Evolutionary conservation across 1,140 invertebrate species (phyloP).

Genomic region (Nautilus pompilius): DNA sequence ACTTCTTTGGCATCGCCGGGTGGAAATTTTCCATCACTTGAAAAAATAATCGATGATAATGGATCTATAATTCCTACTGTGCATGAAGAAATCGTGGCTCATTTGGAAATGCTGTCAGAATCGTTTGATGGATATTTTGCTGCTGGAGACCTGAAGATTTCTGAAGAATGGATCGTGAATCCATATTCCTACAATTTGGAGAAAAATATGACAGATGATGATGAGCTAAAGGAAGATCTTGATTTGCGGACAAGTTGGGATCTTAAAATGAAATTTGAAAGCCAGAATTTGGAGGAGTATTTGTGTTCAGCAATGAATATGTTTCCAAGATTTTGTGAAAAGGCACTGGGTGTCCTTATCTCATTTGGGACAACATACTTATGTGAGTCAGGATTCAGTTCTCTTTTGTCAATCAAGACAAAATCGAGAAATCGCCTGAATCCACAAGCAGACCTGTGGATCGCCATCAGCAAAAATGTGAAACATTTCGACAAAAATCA

Average conservation of each 20-base stretch:
- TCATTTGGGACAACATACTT: neutral
- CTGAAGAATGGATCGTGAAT: neutral
- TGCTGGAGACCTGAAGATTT: neutral
- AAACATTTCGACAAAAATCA: too few species aligned
- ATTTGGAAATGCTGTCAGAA: neutral
- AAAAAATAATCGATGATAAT: neutral
- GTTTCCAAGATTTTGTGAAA: neutral
- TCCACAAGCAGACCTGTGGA: too few species aligned
- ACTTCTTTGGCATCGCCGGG: neutral
- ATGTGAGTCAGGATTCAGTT: neutral
- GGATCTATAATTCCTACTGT: neutral
- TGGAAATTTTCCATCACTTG: conserved; percentile 1
- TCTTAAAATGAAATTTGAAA: conserved; percentile 1
- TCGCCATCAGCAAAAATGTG: too few species aligned
- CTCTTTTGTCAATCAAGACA: too few species aligned
- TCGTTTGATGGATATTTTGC: neutral
- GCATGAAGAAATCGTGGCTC: neutral
- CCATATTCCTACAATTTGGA: neutral
- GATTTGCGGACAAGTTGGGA: neutral
- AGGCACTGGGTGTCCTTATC: neutral
- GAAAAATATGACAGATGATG: neutral
- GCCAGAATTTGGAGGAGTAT: neutral
- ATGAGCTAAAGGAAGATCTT: neutral
- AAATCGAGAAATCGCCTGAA: too few species aligned
- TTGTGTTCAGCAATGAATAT: neutral